These are phyloP conservation scores for Drosophila ambigua DNA, from an alignment of 1,140 invertebrate species.

Conservation along the genomic window DNA sequence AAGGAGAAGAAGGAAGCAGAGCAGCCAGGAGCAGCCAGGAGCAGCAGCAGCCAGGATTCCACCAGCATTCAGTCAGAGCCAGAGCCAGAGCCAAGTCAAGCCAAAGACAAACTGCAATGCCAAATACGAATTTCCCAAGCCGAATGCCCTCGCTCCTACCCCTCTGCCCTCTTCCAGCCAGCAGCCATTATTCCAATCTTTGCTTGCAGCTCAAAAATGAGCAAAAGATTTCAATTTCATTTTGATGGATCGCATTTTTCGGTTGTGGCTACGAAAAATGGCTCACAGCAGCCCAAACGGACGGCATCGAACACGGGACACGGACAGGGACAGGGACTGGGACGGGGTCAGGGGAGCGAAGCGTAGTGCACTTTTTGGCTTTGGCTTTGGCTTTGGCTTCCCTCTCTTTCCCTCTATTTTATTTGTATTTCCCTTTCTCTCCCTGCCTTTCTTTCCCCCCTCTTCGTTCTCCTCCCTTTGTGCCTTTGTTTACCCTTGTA, in stretches of 20 bases:
- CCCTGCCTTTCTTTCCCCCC: background rate
- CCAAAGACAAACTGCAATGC: constrained; percentile 80
- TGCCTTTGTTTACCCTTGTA: constrained; percentile 69
- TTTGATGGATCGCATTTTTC: constrained; percentile 74
- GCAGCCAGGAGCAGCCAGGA: constrained; percentile 10
- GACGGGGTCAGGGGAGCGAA: no score
- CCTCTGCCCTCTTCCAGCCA: no score
- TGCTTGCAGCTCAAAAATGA: constrained; percentile 70
- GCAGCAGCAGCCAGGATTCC: constrained; percentile 2
- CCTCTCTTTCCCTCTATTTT: constrained; percentile 7
- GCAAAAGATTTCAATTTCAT: constrained; percentile 83
- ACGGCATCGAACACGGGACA: no score
- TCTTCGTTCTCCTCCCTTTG: background rate
- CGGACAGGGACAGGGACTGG: background rate
- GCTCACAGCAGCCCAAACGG: background rate
- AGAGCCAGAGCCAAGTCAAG: constrained; percentile 56
- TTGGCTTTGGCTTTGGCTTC: background rate
- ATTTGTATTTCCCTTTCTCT: background rate
- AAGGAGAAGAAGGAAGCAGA: background rate
- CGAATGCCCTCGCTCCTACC: no score
- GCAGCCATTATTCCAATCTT: background rate
- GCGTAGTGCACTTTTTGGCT: no score
- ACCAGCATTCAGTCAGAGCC: constrained; percentile 1
- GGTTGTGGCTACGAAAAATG: background rate
- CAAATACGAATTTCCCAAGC: constrained; percentile 60